phyloP scores from a whole-genome alignment of 1,140 invertebrate species.

The Danaus melanippus region DNA sequence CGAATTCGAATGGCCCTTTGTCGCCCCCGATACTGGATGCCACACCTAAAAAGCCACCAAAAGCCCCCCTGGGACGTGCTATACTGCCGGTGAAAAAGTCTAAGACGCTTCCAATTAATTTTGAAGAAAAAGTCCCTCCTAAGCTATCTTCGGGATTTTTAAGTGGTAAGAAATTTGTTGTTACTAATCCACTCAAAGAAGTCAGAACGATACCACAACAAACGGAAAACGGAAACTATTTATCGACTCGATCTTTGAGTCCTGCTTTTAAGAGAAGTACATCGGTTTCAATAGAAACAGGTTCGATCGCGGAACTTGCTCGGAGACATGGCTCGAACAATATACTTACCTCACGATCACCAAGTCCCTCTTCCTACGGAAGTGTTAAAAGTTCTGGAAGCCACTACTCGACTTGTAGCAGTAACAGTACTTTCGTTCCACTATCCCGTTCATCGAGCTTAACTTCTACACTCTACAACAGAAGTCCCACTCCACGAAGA shows the following conservation, averaged over 20 bases:
- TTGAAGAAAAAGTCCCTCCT: constrained; percentile 52
- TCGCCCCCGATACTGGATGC: constrained; percentile 57
- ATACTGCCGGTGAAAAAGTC: constrained; percentile 66
- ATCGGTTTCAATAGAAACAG: constrained; percentile 63
- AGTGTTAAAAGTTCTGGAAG: constrained; percentile 58
- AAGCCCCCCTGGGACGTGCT: constrained; percentile 40
- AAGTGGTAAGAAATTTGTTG: constrained; percentile 55
- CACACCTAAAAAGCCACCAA: constrained; percentile 56
- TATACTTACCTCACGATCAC: constrained; percentile 59
- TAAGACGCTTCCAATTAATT: constrained; percentile 63
- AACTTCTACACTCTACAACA: constrained; percentile 53
- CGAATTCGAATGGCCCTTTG: constrained; percentile 44
- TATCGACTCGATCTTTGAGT: constrained; percentile 58
- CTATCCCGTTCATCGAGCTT: constrained; percentile 59
- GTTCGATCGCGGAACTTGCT: constrained; percentile 64
- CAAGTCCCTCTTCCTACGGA: constrained; percentile 57
- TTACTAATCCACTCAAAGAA: constrained; percentile 66
- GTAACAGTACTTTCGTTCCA: constrained; percentile 56
- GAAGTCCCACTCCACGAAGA: constrained; percentile 73
- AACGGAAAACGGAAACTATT: constrained; percentile 38
- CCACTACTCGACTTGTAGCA: constrained; percentile 66
- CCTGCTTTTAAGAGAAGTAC: constrained; percentile 54
- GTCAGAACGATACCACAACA: constrained; percentile 51
- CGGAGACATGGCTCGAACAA: constrained; percentile 48
- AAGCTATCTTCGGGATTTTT: constrained; percentile 39